Percentiles rank a stretch among this genome's conserved stretches.
phyloP scores from a whole-genome alignment of 2,888 invertebrate species.

The Globia sparganii region DNA sequence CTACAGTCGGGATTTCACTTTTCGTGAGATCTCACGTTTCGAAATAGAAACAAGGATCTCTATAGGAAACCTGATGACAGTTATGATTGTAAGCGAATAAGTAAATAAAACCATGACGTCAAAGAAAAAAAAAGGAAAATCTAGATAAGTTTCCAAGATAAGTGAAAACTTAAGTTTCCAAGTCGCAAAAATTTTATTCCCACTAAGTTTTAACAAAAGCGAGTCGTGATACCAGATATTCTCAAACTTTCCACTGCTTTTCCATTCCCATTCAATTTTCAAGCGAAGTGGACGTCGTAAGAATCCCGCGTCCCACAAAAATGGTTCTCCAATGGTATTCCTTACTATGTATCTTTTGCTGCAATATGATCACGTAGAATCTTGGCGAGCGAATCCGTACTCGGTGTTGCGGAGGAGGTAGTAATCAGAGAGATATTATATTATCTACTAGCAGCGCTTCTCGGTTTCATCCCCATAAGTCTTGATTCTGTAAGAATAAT shows the following conservation, averaged over 20 bases:
- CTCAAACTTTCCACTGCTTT: constrained; percentile 42
- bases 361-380: constrained; percentile 66
- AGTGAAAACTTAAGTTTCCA: constrained; percentile 21
- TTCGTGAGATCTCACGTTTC: not conserved
- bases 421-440: constrained; percentile 4
- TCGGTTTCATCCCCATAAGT: too few species aligned
- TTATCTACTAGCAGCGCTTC: not conserved
- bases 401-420: constrained; percentile 13
- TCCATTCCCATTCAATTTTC: constrained; percentile 51
- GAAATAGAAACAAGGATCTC: not conserved
- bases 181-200: constrained; percentile 38
- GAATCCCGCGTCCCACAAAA: constrained; percentile 53
- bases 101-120: not conserved
- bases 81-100: constrained; percentile 1
- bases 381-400: constrained; percentile 51
- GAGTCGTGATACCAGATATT: constrained; percentile 50
- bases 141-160: constrained; percentile 21
- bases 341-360: constrained; percentile 38
- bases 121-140: constrained; percentile 9
- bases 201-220: constrained; percentile 45
- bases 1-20: not conserved
- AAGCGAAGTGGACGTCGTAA: constrained; percentile 60
- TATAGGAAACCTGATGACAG: not conserved
- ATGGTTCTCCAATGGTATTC: constrained; percentile 51
- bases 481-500: too few species aligned